Base-by-base conservation (phyloP, 2,797 vertebrate species). In the Enteromius radiatus region DNA sequence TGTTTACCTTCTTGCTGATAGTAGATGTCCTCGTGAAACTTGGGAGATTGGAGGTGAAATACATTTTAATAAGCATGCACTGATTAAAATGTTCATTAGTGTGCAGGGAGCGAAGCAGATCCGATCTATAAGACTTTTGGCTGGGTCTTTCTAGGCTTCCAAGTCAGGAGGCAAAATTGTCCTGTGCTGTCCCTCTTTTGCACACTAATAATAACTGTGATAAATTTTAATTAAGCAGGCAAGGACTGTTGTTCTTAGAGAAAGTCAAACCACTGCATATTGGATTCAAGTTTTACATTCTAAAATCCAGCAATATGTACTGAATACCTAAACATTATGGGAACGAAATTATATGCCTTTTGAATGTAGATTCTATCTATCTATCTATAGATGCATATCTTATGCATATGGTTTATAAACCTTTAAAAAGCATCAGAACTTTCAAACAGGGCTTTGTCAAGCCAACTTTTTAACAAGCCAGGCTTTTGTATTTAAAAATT, bases 41-140 rank as follows among this genome's bases (percentile, higher is more conserved):
- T 3, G 9, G 61, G 26, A 36, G 31, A 31, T 38, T 52, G 41
- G 15, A 56, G 41, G 33, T 61, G 33, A 77, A 76, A 41, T 33
- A 41, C 33, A 41, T 64, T 80, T 76, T 76, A 74, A 70, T 70
- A 76, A 76, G 71, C 7, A 11, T 71, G 74, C 59, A 65, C 54
- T 77, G 74, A 85, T 85, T 77, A 71, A 77, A 61, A 81, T 59
- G 45, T 63, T 81, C 83, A 63, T 76, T 69, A 69, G 49, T 26
- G 28, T 63, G 77, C 28, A 63, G 43, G 36, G 43, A 33, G 17
- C 10, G 21, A 49, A 69, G 54, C 70, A 76, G 64, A 80, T 68
- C n/a, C 4, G 69, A 65, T 80, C 49, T 54, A 6, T 0, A 63
- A 69, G 77, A 31, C 26, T 67, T 5, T 28, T 41, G 52, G 23